phyloP scores from a whole-genome alignment of 2,797 vertebrate genomes.

The Onychomys torridus region DNA sequence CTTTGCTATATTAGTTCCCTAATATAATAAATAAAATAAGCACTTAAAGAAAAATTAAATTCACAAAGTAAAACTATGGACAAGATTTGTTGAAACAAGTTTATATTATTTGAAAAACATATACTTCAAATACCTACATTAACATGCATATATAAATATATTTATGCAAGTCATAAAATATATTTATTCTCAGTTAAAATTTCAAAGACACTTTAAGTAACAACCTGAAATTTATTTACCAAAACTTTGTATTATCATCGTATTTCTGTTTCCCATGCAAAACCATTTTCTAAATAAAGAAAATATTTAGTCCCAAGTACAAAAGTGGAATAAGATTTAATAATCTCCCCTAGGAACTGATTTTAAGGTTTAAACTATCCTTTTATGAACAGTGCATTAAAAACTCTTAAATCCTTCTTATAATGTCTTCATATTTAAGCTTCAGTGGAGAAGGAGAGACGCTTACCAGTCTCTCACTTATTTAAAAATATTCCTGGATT shows the following conservation, averaged over 20 bases:
- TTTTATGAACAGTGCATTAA: slow-evolving; percentile 77
- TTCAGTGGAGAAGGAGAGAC: slow-evolving; percentile 76
- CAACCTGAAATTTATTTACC: slow-evolving; percentile 69
- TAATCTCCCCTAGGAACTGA: slow-evolving; percentile 79
- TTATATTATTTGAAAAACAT: slow-evolving; percentile 44
- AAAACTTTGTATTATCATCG: slow-evolving; percentile 64
- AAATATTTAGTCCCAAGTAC: slow-evolving; percentile 77
- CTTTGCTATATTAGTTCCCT: slow-evolving; percentile 1
- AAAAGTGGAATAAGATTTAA: slow-evolving; percentile 80
- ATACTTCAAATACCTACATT: slow-evolving; percentile 50
- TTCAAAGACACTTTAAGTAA: slow-evolving; percentile 69
- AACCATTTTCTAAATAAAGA: slow-evolving; percentile 78
- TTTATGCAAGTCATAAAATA: slow-evolving; percentile 41
- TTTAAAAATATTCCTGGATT: slow-evolving; percentile 79
- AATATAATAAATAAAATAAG: not conserved
- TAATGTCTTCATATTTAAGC: slow-evolving; percentile 77
- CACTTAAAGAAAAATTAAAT: slow-evolving; percentile 1
- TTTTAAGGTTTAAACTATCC: slow-evolving; percentile 77
- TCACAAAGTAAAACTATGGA: slow-evolving; percentile 14
- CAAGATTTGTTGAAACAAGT: slow-evolving; percentile 31
- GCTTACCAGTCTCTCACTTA: slow-evolving; percentile 69
- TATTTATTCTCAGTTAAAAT: slow-evolving; percentile 55
- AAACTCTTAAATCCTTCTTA: slow-evolving; percentile 81
- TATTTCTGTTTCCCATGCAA: slow-evolving; percentile 68
- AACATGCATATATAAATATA: not conserved